Percentiles rank a stretch among this genome's conserved stretches.
Evolutionary conservation across 2,888 invertebrate species (phyloP).

Genomic region (Caenorhabditis macrosperma): DNA sequence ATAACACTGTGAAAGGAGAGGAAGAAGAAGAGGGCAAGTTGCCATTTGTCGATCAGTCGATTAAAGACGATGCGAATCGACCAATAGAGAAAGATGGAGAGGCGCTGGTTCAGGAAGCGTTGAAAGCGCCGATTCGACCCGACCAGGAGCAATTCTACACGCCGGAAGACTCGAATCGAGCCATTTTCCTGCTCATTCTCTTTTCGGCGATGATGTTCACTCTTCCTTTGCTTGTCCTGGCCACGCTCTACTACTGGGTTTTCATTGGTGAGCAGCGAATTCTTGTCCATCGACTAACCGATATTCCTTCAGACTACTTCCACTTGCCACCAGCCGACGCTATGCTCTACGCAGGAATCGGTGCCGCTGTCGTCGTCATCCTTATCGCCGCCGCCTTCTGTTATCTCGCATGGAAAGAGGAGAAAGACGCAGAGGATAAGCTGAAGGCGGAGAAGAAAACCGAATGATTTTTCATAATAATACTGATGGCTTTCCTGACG

Average conservation of each 20-base stretch:
- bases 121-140: slow-evolving; percentile 56
- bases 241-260: slow-evolving; percentile 70
- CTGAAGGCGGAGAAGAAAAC: slow-evolving; percentile 42
- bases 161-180: slow-evolving; percentile 50
- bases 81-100: slow-evolving; percentile 48
- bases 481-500: neutral
- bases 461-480: slow-evolving; percentile 18
- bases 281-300: neutral
- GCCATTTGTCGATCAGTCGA: slow-evolving; percentile 54
- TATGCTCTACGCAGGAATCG: slow-evolving; percentile 73
- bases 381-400: slow-evolving; percentile 71
- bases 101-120: slow-evolving; percentile 41
- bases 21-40: slow-evolving; percentile 32
- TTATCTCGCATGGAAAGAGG: slow-evolving; percentile 74
- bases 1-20: slow-evolving; percentile 5
- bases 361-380: slow-evolving; percentile 64
- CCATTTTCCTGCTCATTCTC: slow-evolving; percentile 67
- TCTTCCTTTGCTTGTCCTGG: slow-evolving; percentile 73
- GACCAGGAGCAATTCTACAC: slow-evolving; percentile 70
- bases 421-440: slow-evolving; percentile 66
- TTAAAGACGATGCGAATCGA: slow-evolving; percentile 44
- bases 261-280: slow-evolving; percentile 67
- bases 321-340: slow-evolving; percentile 66
- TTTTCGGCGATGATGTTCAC: slow-evolving; percentile 75
- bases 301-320: slow-evolving; percentile 63